Evolutionary conservation across 2,113 vertebrate species (phyloP), one percentile per base, ranked within the genome.

Genomic region (Sapayoa aenigma): DNA sequence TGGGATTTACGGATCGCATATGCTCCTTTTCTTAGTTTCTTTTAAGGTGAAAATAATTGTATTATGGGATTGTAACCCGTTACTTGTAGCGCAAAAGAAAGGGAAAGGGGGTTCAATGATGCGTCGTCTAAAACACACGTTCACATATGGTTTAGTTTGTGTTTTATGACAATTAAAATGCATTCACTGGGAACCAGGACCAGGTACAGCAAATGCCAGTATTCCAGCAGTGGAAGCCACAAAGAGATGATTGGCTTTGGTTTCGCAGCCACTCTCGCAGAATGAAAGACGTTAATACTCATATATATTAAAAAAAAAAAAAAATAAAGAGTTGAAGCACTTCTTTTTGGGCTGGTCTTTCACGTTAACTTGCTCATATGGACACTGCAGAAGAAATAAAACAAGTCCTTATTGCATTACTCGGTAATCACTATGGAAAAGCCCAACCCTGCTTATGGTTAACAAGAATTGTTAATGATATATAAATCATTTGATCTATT

Each of bases 321-420:
- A 97, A 93, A 17, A 98, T 60, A 97, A 93, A 14, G 92, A 98
- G 87, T 98, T 98, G 95, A 98, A 99, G 18, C 1, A 28, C 95
- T 99, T 99, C 96, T 97, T 99, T 98, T 98, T 97, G 3, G 97
- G 97, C n/a, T 97, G 94, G 90, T 99, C 98, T 97, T 98, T 98
- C 95, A 98, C 97, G 52, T 98, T 98, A 94, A 97, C 97, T 98
- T 99, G 98, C 63, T 98, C 98, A 79, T 98, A 98, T 33, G 98
- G 98, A 98, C 98, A 98, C 99, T 99, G 96, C 71, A 96, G 91
- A 96, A 97, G 91, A 96, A 97, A 97, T 90, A 88, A 96, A 98
- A 94, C 90, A 96, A 93, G 84, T 56, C 42, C 37, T 96, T 95
- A 94, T 19, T 86, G 80, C 91, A 58, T 65, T 84, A 78, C 80